Conservation (phyloP, 35 echinoderm and acorn worm genomes). For the Stichopus chloronotus region DNA sequence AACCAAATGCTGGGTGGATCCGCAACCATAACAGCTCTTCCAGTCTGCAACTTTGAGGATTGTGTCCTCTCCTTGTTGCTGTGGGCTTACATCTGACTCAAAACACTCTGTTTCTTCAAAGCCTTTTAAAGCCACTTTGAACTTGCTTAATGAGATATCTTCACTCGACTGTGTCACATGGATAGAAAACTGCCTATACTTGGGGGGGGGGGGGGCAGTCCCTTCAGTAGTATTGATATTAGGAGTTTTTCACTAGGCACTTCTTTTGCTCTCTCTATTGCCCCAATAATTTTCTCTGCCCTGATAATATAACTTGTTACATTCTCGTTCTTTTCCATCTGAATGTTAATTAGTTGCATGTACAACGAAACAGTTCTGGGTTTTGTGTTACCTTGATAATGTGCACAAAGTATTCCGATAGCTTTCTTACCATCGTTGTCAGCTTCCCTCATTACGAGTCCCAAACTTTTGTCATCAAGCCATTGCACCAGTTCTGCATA, state of each 20-base stretch:
- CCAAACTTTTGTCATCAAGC: constrained; percentile 54
- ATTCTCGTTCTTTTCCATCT: no score
- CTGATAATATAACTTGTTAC: no score
- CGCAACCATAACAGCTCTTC: constrained; percentile 18
- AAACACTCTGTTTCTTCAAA: constrained; percentile 27
- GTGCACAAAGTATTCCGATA: constrained; percentile 38
- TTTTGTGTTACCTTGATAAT: constrained; percentile 46
- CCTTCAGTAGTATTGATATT: constrained; percentile 50
- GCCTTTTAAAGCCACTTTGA: constrained; percentile 32
- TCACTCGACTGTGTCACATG: neutral
- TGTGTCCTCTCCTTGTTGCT: neutral
- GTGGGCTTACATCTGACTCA: neutral
- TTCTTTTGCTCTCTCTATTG: constrained; percentile 2
- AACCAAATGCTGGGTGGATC: neutral
- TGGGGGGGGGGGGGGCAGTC: constrained; percentile 5
- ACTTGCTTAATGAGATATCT: constrained; percentile 7
- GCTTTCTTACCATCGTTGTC: constrained; percentile 48
- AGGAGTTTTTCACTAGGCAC: constrained; percentile 25
- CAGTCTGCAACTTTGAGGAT: neutral
- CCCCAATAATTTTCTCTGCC: no score
- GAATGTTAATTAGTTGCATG: neutral
- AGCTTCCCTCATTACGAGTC: constrained; percentile 44
- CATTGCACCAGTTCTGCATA: constrained; percentile 47
- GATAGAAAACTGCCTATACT: constrained; percentile 37
- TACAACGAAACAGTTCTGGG: constrained; percentile 19